phyloP scores from a whole-genome alignment of 2,797 vertebrate genomes.

The Typhlichthys subterraneus region DNA sequence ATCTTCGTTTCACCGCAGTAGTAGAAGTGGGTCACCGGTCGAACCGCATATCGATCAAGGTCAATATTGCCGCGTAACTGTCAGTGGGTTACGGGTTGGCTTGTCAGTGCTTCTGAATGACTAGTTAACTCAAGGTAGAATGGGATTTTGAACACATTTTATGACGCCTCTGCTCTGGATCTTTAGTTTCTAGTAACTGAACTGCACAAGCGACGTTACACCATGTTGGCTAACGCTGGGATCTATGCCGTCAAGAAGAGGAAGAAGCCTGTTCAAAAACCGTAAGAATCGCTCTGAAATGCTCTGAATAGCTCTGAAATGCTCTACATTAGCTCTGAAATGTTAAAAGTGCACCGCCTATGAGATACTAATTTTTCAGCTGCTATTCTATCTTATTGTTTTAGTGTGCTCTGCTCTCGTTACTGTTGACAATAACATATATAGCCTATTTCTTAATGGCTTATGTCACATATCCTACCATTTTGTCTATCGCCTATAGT shows the following conservation, averaged over 20 bases:
- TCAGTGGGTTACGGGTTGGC: constrained; percentile 28
- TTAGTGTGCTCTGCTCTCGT: too few species aligned
- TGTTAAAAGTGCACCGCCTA: too few species aligned
- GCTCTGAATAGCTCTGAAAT: not conserved
- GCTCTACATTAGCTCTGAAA: too few species aligned
- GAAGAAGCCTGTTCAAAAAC: constrained; percentile 83
- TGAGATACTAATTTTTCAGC: too few species aligned
- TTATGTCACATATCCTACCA: too few species aligned
- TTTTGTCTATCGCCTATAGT: too few species aligned
- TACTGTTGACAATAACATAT: too few species aligned
- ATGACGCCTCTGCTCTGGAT: constrained; percentile 20
- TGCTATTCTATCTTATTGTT: too few species aligned
- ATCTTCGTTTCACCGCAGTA: constrained; percentile 14
- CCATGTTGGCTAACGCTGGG: constrained; percentile 71
- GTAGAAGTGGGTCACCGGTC: not conserved
- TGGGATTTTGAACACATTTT: not conserved
- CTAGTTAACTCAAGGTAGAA: not conserved
- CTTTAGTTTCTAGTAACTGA: constrained; percentile 6
- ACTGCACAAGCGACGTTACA: constrained; percentile 21
- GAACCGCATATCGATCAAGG: constrained; percentile 36
- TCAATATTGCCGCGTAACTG: constrained; percentile 40
- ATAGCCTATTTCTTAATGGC: too few species aligned
- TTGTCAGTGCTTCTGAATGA: not conserved
- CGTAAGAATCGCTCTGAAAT: constrained; percentile 57
- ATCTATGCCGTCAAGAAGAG: constrained; percentile 81